phyloP scores from a whole-genome alignment of 1,140 invertebrate species.

The Sitobion miscanthi region DNA sequence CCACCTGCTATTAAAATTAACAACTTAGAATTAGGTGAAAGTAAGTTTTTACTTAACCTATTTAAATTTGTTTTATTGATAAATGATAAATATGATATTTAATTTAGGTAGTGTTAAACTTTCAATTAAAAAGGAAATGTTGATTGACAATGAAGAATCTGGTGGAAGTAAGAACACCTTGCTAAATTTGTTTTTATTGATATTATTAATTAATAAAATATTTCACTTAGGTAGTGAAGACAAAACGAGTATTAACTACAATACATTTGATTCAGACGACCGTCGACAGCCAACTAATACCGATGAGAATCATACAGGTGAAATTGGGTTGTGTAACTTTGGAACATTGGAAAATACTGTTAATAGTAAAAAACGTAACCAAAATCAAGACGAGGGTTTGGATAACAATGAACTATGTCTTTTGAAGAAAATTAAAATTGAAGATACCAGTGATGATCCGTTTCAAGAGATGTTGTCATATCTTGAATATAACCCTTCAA shows the following conservation, averaged over 20 bases:
- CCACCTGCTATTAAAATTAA: too few relatives aligned
- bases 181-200: not conserved
- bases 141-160: too few relatives aligned
- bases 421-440: conserved; percentile 27
- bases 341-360: not conserved
- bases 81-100: too few relatives aligned
- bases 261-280: conserved; percentile 32
- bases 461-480: conserved; percentile 82
- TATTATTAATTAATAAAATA: not conserved
- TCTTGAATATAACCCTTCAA: conserved; percentile 90
- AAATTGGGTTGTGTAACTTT: not conserved
- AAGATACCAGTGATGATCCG: conserved; percentile 73
- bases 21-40: too few relatives aligned
- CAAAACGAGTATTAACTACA: not conserved
- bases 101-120: too few relatives aligned
- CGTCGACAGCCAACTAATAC: not conserved
- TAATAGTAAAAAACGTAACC: not conserved
- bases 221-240: not conserved
- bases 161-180: too few relatives aligned
- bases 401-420: not conserved
- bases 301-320: not conserved
- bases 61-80: too few relatives aligned
- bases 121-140: too few relatives aligned
- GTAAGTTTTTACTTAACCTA: too few relatives aligned
- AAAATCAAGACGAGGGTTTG: not conserved